Base-by-base conservation (phyloP, 2,113 vertebrate genomes). In the Hylia prasina region DNA sequence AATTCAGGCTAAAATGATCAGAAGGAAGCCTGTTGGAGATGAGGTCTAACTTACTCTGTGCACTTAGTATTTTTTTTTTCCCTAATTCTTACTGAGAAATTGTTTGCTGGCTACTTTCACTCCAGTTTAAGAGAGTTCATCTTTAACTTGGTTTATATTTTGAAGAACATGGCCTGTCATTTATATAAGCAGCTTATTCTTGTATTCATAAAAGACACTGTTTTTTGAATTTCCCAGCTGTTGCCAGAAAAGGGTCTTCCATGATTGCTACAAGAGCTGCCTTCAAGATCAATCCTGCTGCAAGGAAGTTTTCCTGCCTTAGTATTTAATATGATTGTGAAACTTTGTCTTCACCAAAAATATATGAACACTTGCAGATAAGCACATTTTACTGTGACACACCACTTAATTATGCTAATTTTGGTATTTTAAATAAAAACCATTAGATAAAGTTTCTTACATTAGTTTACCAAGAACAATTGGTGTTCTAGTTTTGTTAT, bases 271-370 rank as follows among this genome's bases (percentile, higher is more conserved):
- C 15, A 58, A 31, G 16, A 71, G 5, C 35, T 79, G 28, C 21
- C 65, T 68, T 89, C 57, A 86, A 58, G 22, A 71, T 68, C 33
- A 20, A 6, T 33, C 15, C 47, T 58, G 19, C 47, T 58, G 35
- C 48, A 83, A 63, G 21, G 40, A 89, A 6, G 11, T 48, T 71
- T 76, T 76, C 25, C 47, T 80, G 44, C 25, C 11, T 13, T 48
- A 50, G 7, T 31, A 24, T 2, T 76, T 31, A 61, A 40, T 39
- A 57, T 11, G 4, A 31, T 64, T 0, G 0, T 56, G 53, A 76
- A 82, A 80, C 25, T 48, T 63, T 54, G 2, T 73, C 35, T 88
- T 93, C 45, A 61, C 21, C 20, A 65, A 56, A 88, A 76, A 35
- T 48, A 53, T 8, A 39, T 5, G 15, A 83, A 51, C 9, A 10